Percentiles rank a stretch among this genome's conserved stretches.
These are phyloP conservation scores for Echinarachnius parma DNA, from an alignment of 53 echinoderm and acorn worm genomes.

Conservation along the genomic window DNA sequence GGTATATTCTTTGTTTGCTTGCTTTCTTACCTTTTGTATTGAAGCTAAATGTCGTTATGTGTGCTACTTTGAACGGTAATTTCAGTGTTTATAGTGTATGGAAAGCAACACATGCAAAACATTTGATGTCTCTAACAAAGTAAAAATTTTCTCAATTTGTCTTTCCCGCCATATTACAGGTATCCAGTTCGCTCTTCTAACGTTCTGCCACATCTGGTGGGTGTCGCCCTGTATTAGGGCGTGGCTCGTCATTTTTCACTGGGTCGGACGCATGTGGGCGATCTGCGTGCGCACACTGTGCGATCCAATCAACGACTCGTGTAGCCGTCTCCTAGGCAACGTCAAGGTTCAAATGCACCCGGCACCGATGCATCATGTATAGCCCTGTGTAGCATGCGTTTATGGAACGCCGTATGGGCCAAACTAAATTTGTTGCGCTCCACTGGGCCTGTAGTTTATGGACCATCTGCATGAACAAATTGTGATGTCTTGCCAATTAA, in stretches of 20 bases:
- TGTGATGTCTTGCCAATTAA: too few species aligned
- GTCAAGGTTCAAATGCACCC: slow-evolving; percentile 23
- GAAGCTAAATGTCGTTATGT: too few species aligned
- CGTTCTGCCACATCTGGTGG: slow-evolving; percentile 94
- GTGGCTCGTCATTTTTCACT: slow-evolving; percentile 65
- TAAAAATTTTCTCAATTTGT: background rate
- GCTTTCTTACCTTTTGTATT: too few species aligned
- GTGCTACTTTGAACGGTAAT: too few species aligned
- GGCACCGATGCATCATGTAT: slow-evolving; percentile 20
- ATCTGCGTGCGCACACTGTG: slow-evolving; percentile 71
- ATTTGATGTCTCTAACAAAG: too few species aligned
- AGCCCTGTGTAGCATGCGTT: background rate
- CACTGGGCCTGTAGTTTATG: too few species aligned
- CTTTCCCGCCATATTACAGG: slow-evolving; percentile 1
- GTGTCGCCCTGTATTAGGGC: slow-evolving; percentile 78
- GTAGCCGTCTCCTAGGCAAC: slow-evolving; percentile 25
- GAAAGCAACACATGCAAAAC: too few species aligned
- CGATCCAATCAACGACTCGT: slow-evolving; percentile 74
- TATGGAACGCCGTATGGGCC: too few species aligned
- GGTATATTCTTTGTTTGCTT: too few species aligned
- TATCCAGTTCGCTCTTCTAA: slow-evolving; percentile 75
- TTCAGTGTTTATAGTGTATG: too few species aligned
- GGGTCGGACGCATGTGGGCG: slow-evolving; percentile 64
- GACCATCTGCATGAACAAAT: too few species aligned
- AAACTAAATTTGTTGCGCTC: too few species aligned